Evolutionary conservation across 1,140 invertebrate species (phyloP).

Genomic region (Akabosia matsudoensis): DNA sequence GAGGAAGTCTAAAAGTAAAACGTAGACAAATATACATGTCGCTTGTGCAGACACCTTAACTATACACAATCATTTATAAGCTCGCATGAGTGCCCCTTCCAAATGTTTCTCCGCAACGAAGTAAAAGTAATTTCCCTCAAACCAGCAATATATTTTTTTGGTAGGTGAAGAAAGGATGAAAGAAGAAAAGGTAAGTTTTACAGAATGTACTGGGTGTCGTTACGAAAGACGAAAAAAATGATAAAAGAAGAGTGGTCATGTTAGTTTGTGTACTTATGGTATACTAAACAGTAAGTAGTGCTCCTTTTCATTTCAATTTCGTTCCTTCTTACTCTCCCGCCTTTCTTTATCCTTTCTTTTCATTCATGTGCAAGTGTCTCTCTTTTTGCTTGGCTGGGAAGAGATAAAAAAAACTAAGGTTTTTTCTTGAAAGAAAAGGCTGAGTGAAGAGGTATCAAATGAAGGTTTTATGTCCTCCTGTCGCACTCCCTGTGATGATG

Average conservation of each 20-base stretch:
- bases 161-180: background rate
- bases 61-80: constrained; percentile 4
- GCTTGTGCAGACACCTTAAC: too few species aligned
- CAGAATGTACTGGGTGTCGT: background rate
- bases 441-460: constrained; percentile 20
- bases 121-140: constrained; percentile 15
- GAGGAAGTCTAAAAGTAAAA: too few species aligned
- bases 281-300: constrained; percentile 15
- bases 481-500: constrained; percentile 15
- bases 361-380: constrained; percentile 23
- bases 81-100: constrained; percentile 4
- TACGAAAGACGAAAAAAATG: background rate
- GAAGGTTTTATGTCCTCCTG: constrained; percentile 24
- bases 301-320: constrained; percentile 22
- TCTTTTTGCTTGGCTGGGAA: constrained; percentile 16
- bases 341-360: constrained; percentile 10
- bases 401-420: constrained; percentile 9
- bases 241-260: background rate
- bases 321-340: background rate
- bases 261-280: background rate
- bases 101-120: constrained; percentile 10
- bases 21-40: too few species aligned
- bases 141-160: too few species aligned
- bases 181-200: constrained; percentile 15
- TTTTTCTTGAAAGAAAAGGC: background rate